Conservation (phyloP, 2,888 invertebrate genomes). For the Lissocephala sabroskyi region DNA sequence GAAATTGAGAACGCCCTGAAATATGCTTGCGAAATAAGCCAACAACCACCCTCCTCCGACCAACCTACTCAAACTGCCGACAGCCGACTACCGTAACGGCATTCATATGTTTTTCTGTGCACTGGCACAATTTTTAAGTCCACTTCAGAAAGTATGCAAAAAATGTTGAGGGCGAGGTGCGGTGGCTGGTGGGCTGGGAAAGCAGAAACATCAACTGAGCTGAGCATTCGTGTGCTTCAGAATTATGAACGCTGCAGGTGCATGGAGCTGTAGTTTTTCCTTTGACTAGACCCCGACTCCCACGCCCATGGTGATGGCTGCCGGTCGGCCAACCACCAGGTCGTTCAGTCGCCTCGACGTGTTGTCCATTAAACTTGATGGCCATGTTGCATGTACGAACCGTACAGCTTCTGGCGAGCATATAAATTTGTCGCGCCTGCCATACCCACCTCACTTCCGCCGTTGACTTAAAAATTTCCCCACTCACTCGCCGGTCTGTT, state of each 20-base stretch:
- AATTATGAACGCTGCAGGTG: constrained; percentile 59
- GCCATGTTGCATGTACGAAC: constrained; percentile 34
- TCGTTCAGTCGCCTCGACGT: constrained; percentile 30
- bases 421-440: neutral
- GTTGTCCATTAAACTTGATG: constrained; percentile 62
- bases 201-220: too few species aligned
- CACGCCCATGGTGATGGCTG: constrained; percentile 21
- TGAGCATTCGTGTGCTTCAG: constrained; percentile 24
- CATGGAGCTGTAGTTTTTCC: constrained; percentile 28
- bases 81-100: neutral
- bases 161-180: too few species aligned
- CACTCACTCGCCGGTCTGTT: constrained; percentile 28
- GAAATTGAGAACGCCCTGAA: constrained; percentile 54
- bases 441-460: too few species aligned
- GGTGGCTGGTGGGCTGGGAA: too few species aligned
- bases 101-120: neutral
- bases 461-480: constrained; percentile 1
- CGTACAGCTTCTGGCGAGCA: constrained; percentile 24
- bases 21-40: constrained; percentile 32
- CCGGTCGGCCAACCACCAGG: constrained; percentile 11
- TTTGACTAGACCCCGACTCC: too few species aligned
- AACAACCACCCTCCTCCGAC: constrained; percentile 53
- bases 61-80: too few species aligned
- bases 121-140: neutral
- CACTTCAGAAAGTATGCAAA: constrained; percentile 36